phyloP scores from a whole-genome alignment of 2,888 invertebrate species.

The Palloptera scutellata region DNA sequence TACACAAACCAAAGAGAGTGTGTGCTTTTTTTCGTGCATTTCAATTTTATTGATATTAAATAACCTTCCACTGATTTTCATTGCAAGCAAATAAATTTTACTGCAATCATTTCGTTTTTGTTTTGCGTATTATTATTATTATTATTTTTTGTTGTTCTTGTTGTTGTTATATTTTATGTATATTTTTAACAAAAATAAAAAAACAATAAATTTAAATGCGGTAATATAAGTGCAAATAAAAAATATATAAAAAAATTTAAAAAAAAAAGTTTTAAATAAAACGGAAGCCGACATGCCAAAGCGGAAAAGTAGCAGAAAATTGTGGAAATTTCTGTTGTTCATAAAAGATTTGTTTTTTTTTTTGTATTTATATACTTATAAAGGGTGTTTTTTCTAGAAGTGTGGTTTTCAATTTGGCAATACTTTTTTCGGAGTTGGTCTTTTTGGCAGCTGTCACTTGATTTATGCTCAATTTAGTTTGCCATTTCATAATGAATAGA shows the following conservation, averaged over 20 bases:
- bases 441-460: no score
- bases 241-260: not conserved
- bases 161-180: not conserved
- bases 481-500: no score
- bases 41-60: conserved; percentile 5
- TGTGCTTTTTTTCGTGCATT: not conserved
- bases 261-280: no score
- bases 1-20: not conserved
- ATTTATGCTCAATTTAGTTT: no score
- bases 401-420: no score
- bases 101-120: not conserved
- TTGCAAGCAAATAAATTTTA: not conserved
- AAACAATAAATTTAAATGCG: conserved; percentile 3
- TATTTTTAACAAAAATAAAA: not conserved
- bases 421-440: no score
- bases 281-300: not conserved
- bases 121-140: not conserved
- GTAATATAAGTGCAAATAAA: not conserved
- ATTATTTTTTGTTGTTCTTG: not conserved
- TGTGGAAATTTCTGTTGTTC: no score
- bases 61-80: not conserved
- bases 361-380: no score
- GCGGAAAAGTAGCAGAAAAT: not conserved
- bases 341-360: no score
- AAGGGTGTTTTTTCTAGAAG: no score